These are phyloP conservation scores for Anguilla pacifica DNA, from an alignment of 2,797 vertebrate species.

Conservation along the genomic window DNA sequence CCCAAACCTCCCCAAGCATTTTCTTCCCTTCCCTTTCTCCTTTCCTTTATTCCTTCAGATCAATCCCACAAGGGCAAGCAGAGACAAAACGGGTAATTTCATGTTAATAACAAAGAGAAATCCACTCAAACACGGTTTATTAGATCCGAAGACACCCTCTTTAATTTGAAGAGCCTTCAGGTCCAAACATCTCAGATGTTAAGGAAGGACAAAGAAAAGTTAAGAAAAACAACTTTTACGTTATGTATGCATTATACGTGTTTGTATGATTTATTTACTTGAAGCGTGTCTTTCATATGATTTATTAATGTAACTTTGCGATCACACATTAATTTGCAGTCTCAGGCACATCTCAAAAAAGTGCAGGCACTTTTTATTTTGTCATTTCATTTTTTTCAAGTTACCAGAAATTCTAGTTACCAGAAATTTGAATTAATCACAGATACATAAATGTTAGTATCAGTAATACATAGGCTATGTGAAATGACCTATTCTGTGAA, in stretches of 20 bases:
- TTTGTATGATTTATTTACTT: slow-evolving; percentile 4
- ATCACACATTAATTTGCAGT: background rate
- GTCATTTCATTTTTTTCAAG: background rate
- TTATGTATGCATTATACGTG: slow-evolving; percentile 13
- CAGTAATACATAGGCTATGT: too few species aligned
- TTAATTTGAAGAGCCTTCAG: slow-evolving; percentile 17
- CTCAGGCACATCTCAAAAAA: background rate
- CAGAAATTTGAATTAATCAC: background rate
- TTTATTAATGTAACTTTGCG: slow-evolving; percentile 10
- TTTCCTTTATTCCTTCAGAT: slow-evolving; percentile 24
- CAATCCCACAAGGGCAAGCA: background rate
- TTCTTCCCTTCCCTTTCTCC: slow-evolving; percentile 12
- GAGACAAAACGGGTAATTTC: slow-evolving; percentile 17
- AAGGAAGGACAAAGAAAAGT: slow-evolving; percentile 14
- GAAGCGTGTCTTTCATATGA: background rate
- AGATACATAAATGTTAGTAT: background rate
- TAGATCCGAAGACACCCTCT: background rate
- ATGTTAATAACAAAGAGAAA: slow-evolving; percentile 20
- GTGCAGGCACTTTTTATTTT: background rate
- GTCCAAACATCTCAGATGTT: slow-evolving; percentile 16
- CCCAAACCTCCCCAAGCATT: background rate
- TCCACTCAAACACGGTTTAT: slow-evolving; percentile 11
- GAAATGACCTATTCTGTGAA: background rate
- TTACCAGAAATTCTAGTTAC: background rate
- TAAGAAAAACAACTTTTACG: slow-evolving; percentile 22